These are phyloP conservation scores for Tupiocoris notatus DNA, from an alignment of 2,888 invertebrate genomes.

Conservation along the genomic window DNA sequence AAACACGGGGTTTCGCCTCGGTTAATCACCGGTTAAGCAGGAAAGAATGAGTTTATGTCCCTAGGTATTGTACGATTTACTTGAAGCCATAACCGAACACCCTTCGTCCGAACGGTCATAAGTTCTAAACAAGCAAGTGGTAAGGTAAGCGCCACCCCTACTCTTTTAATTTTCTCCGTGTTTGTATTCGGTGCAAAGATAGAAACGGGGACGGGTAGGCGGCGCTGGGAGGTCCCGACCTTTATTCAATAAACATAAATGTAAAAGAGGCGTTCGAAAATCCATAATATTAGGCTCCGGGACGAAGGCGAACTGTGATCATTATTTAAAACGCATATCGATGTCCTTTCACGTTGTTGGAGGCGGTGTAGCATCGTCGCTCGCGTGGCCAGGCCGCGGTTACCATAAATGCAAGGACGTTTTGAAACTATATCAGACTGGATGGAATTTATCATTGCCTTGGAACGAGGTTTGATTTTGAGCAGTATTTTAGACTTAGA, in stretches of 20 bases:
- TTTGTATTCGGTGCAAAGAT: neutral
- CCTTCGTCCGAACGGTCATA: conserved; percentile 1
- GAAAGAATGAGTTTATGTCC: conserved; percentile 23
- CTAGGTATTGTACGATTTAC: neutral
- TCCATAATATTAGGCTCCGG: neutral
- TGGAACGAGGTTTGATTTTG: no score
- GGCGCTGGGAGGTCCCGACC: conserved; percentile 2
- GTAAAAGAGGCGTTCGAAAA: conserved; percentile 16
- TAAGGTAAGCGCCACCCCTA: neutral
- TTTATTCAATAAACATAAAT: conserved; percentile 29
- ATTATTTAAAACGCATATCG: neutral
- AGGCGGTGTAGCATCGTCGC: neutral
- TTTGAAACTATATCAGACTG: no score
- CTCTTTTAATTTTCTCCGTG: no score
- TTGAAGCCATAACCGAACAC: neutral
- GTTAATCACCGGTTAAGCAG: conserved; percentile 15
- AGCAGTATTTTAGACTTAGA: no score
- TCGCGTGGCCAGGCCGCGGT: no score
- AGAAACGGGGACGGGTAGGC: neutral
- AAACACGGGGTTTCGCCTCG: conserved; percentile 24
- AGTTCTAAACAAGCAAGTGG: conserved; percentile 11
- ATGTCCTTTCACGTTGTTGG: neutral
- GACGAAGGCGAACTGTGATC: conserved; percentile 3
- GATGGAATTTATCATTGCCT: no score
- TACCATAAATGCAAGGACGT: no score